Conservation (phyloP, 2,113 vertebrate genomes). For the Amphiprion ocellaris region DNA sequence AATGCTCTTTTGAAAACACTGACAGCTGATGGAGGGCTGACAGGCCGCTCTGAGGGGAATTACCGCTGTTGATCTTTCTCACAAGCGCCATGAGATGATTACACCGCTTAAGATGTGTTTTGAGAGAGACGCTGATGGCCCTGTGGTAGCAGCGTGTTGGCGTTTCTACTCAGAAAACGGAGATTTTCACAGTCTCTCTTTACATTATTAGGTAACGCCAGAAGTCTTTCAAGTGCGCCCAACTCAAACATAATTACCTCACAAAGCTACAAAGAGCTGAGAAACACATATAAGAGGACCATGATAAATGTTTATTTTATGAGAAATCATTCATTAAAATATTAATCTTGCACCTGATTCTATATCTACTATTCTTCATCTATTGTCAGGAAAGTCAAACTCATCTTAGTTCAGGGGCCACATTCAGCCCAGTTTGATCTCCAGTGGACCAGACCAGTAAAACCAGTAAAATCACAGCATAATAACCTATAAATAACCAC, state of each 20-base stretch:
- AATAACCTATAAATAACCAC: no score
- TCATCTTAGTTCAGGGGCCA: no score
- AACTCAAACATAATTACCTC: slow-evolving; percentile 1
- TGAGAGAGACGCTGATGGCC: slow-evolving; percentile 46
- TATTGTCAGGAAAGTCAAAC: no score
- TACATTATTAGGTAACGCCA: neutral
- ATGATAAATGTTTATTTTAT: no score
- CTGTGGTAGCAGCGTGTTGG: slow-evolving; percentile 29
- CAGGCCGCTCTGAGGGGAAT: slow-evolving; percentile 45
- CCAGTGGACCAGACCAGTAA: no score
- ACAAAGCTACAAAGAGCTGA: neutral
- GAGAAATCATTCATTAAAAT: no score
- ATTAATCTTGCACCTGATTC: no score
- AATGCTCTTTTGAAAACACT: slow-evolving; percentile 63
- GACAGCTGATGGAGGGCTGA: slow-evolving; percentile 69
- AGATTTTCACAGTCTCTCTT: slow-evolving; percentile 37
- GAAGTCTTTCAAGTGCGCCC: neutral
- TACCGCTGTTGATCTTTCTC: slow-evolving; percentile 58
- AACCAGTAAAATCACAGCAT: no score
- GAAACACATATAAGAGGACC: neutral
- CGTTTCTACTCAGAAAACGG: slow-evolving; percentile 26
- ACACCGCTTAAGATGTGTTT: slow-evolving; percentile 37
- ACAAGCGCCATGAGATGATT: slow-evolving; percentile 42
- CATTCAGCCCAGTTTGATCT: no score
- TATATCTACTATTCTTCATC: no score